Base-by-base conservation (phyloP, 2,888 invertebrate species). In the Caenorhabditis angaria region DNA sequence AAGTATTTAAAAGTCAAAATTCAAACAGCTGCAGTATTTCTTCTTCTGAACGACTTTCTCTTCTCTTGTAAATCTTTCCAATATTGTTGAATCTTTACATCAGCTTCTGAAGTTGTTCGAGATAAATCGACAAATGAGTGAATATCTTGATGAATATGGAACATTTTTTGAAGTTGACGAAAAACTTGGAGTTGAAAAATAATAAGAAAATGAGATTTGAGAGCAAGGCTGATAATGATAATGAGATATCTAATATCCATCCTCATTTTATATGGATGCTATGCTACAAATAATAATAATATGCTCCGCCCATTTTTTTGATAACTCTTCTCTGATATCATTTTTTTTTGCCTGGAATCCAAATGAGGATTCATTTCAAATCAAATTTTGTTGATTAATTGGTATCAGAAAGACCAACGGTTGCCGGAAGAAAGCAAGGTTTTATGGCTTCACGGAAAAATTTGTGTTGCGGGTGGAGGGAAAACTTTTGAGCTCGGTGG, bases 81-180 rank as follows among this genome's bases (percentile, higher is more conserved):
- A 32, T 65, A 61, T 51, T 65, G 65, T 51, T 61, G 61, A 61
- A 65, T 70, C 61, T 70, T 64, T 6, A 64, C 70, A 47, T 70
- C 61, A 57, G 57, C 61, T 48, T 41, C 41, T 18, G 41, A 41
- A 10, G 65, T 64, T 55, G 50, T 55, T 8, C 70, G 61, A 65
- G 35, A 24, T 22, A 54, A 28, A 2, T 56, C 56, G 35, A 32
- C 22, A 56, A 66, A 71, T 56, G 25, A 53, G 59, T 71, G 64
- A 57, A 67, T 64, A 25, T 71, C 71, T 64, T 66, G 66, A 32
- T 63, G 63, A 57, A 71, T 71, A 28, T 71, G 71, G 61, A 71
- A 71, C 71, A 71, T 71, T 57, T 55, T 60, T 32, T 29, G 32
- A 29, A 20, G 12, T 20, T 32, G 35, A 32, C 10, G 32, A 3